A percentile compares a stretch with the other conserved stretches of the same genome.
Evolutionary conservation across 2,888 invertebrate species (phyloP).

Genomic region (Deilephila elpenor): DNA sequence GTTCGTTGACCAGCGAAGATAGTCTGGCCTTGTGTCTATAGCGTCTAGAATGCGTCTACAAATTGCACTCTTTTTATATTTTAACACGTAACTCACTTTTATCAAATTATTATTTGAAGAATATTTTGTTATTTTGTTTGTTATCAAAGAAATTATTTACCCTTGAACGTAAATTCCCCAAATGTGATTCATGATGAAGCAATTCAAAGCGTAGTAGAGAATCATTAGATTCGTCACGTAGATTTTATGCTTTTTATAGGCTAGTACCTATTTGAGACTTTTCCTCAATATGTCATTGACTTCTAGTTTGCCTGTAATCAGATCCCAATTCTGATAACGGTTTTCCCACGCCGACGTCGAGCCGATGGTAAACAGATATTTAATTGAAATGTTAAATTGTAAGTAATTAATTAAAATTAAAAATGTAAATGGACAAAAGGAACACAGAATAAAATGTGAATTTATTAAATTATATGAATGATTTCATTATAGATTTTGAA

Average conservation of each 20-base stretch:
- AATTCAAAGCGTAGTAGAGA: constrained; percentile 53
- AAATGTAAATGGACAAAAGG: neutral
- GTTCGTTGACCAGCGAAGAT: constrained; percentile 69
- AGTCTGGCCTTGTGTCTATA: constrained; percentile 69
- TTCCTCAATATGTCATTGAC: constrained; percentile 78
- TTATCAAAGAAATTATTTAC: constrained; percentile 24
- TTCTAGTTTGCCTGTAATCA: constrained; percentile 48
- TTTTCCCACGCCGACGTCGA: constrained; percentile 28
- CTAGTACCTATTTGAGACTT: constrained; percentile 53
- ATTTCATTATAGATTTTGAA: too few relatives aligned
- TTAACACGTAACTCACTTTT: constrained; percentile 16
- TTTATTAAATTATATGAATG: too few relatives aligned
- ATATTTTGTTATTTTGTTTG: neutral
- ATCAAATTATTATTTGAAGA: neutral
- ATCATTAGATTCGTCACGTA: constrained; percentile 64
- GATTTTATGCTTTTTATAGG: constrained; percentile 63
- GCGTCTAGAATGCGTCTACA: constrained; percentile 60
- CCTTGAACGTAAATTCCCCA: constrained; percentile 35
- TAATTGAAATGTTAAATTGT: neutral
- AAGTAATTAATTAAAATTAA: neutral
- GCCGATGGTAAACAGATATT: constrained; percentile 4
- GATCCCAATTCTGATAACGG: constrained; percentile 42
- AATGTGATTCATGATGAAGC: constrained; percentile 46
- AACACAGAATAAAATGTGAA: too few relatives aligned
- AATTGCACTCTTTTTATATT: constrained; percentile 42